Conservation (phyloP, 2,113 vertebrate species). For the Corythoichthys intestinalis region DNA sequence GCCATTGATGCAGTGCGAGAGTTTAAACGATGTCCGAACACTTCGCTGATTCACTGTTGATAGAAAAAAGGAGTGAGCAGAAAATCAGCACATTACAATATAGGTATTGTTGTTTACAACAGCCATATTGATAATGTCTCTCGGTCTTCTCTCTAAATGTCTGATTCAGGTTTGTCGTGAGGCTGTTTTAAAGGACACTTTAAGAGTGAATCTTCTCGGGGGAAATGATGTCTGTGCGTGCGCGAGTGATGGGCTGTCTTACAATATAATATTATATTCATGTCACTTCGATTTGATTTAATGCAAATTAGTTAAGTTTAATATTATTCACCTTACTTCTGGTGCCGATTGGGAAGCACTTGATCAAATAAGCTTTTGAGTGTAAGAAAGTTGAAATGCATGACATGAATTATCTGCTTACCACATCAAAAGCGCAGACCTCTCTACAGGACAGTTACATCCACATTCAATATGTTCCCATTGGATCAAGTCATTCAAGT, state of each 20-base stretch:
- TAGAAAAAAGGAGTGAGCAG: constrained; percentile 38
- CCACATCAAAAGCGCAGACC: background rate
- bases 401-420: constrained; percentile 12
- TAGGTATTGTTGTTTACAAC: constrained; percentile 39
- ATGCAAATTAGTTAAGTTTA: constrained; percentile 20
- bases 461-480: background rate
- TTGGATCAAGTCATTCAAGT: background rate
- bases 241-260: background rate
- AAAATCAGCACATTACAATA: constrained; percentile 28
- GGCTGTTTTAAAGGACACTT: constrained; percentile 15
- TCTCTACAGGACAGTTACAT: background rate
- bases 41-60: constrained; percentile 52
- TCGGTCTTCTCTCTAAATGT: constrained; percentile 11
- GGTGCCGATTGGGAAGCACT: constrained; percentile 10
- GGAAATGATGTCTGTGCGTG: background rate
- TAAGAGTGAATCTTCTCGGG: constrained; percentile 5
- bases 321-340: constrained; percentile 10
- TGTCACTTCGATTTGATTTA: constrained; percentile 14
- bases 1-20: constrained; percentile 59
- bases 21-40: constrained; percentile 69
- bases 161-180: constrained; percentile 27
- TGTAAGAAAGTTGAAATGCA: constrained; percentile 22
- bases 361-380: constrained; percentile 8
- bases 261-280: constrained; percentile 21
- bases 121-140: constrained; percentile 37